These are phyloP conservation scores for Otus sunia DNA, from an alignment of 2,113 vertebrate genomes.

Conservation along the genomic window DNA sequence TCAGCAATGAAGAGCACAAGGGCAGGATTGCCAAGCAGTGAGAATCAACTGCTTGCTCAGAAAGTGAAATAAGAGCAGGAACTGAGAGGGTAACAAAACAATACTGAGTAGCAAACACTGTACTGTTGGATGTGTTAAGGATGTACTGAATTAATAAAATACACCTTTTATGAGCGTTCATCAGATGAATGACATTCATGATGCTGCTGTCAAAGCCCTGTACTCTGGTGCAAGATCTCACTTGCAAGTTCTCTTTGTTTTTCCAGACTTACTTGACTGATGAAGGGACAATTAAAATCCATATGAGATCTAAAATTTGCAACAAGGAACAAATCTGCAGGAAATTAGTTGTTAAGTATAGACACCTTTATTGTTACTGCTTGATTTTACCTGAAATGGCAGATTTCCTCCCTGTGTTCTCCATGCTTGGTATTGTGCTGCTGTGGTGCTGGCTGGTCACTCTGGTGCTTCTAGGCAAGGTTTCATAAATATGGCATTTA, in stretches of 20 bases:
- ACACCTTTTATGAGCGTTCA: fast-evolving
- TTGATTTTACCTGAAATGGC: neutral
- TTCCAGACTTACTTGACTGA: neutral
- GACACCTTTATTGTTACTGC: fast-evolving
- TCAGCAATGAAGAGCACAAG: neutral
- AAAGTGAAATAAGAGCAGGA: neutral
- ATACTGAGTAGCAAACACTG: neutral
- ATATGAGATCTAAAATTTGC: neutral
- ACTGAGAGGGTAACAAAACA: neutral
- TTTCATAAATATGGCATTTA: neutral
- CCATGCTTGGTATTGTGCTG: neutral
- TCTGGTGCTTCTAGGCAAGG: neutral
- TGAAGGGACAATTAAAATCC: neutral
- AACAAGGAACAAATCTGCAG: neutral
- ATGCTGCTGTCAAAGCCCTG: neutral
- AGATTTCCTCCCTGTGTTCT: neutral
- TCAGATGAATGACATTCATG: no score
- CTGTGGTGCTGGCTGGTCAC: neutral
- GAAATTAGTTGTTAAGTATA: neutral
- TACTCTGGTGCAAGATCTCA: neutral
- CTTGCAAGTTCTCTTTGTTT: neutral
- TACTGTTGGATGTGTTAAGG: neutral
- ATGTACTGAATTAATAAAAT: neutral
- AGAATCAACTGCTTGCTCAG: neutral
- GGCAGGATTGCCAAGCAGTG: neutral